Evolutionary conservation across 2,797 vertebrate genomes (phyloP), one percentile per base, ranked within the genome.

Genomic region (Enteromius treurensis): DNA sequence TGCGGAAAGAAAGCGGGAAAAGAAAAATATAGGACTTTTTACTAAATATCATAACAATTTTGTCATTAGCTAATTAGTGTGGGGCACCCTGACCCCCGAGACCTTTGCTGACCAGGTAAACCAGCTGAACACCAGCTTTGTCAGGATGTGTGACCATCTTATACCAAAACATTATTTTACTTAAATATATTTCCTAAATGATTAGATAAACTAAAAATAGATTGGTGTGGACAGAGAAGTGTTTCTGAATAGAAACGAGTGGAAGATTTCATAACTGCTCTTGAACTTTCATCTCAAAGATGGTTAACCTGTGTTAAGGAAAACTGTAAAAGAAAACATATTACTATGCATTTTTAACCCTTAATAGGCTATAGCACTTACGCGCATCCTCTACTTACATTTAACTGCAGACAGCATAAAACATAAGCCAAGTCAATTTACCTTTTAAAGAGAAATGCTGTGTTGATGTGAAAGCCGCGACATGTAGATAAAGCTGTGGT

Each of bases 401-500:
- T 7, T 45, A 45, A 2, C 2, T 32, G 23, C 77, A 69, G 5
- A 70, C 15, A n/a, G n/a, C 15, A 37, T 26, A 7, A 58, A 42
- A 47, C 1, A 62, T 26, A 17, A 60, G 53, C 55, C 3, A 42
- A 23, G n/a, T 58, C 1, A 40, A 51, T 67, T 37, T 83, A 83
- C 81, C 81, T 83, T 70, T 60, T 14, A 81, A 75, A 62, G 5
- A 45, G 10, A 65, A 76, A 32, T 23, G 13, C 1, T 26, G 29
- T 8, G 13, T 14, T 47, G 79, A 34, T 23, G 65, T 70, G 51
- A 62, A 71, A 47, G 15, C 10, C 34, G 19, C 49, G 26, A 60
- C 74, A 83, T 70, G 45, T 40, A 47, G 37, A 23, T 29, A 37
- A 53, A 80, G 67, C 9, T 68, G 62, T 34, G 21, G 3, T 19